Evolutionary conservation across 92 coral and sea anemone species (phyloP).

Genomic region (Heteractis magnifica): DNA sequence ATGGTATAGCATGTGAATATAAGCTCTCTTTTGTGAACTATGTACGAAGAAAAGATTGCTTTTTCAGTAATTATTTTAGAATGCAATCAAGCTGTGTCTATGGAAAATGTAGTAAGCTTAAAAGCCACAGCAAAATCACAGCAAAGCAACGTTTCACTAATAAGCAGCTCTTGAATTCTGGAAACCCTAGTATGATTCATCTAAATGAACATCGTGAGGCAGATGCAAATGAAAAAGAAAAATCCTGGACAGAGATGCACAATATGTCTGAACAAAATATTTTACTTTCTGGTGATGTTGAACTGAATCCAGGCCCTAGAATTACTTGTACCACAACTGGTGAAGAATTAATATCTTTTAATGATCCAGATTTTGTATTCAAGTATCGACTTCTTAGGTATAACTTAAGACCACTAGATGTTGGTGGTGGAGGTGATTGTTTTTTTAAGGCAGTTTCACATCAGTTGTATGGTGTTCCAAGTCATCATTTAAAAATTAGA

Average conservation of each 20-base stretch:
- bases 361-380: constrained; percentile 31
- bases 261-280: constrained; percentile 28
- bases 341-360: neutral
- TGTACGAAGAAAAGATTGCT: constrained; percentile 16
- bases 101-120: neutral
- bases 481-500: constrained; percentile 26
- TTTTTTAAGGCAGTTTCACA: constrained; percentile 54
- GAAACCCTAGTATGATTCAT: neutral
- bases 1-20: constrained; percentile 23
- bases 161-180: neutral
- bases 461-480: constrained; percentile 8
- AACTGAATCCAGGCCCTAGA: constrained; percentile 45
- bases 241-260: neutral
- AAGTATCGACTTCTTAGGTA: constrained; percentile 39
- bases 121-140: neutral
- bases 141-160: neutral
- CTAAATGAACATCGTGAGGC: neutral
- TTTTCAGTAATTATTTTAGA: constrained; percentile 21
- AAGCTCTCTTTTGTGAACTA: constrained; percentile 30
- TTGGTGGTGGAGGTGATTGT: constrained; percentile 47
- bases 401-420: constrained; percentile 55
- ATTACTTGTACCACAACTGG: neutral
- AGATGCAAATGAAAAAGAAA: neutral
- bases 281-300: constrained; percentile 54
- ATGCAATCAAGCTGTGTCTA: neutral